These are phyloP conservation scores for Tamandua tetradactyla DNA, from an alignment of 2,797 vertebrate species.

Conservation along the genomic window DNA sequence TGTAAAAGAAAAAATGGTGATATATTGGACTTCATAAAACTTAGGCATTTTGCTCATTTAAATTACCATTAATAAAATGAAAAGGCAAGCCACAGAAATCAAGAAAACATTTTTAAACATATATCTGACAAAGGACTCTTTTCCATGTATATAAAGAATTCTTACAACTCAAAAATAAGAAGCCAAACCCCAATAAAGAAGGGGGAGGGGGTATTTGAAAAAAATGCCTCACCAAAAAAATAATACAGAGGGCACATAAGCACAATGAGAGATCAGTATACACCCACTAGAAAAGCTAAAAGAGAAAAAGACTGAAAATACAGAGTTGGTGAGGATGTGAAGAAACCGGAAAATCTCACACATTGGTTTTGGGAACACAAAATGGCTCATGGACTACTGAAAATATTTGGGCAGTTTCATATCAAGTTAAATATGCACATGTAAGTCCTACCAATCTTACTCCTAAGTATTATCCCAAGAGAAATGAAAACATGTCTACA, in stretches of 20 bases:
- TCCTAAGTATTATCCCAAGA: neutral
- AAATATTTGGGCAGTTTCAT: neutral
- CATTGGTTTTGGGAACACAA: neutral
- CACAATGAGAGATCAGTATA: neutral
- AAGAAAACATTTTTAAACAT: slow-evolving; percentile 38
- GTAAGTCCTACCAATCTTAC: neutral
- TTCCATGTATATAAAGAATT: neutral
- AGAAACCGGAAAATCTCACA: neutral
- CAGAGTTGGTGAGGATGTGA: neutral
- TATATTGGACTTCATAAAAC: neutral
- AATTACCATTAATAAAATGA: slow-evolving; percentile 1
- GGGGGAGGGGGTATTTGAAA: neutral
- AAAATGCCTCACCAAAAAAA: neutral
- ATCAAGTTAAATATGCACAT: neutral
- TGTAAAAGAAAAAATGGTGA: neutral
- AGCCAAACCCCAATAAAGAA: neutral
- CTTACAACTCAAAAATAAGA: slow-evolving; percentile 41
- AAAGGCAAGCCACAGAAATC: neutral
- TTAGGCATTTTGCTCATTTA: neutral
- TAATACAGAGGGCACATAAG: neutral
- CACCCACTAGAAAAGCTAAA: neutral
- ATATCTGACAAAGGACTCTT: slow-evolving; percentile 33
- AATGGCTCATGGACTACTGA: neutral
- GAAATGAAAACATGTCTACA: neutral
- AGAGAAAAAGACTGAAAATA: neutral